These are phyloP conservation scores for Rhinophrynus dorsalis DNA, from an alignment of 2,797 vertebrate genomes.

Conservation along the genomic window DNA sequence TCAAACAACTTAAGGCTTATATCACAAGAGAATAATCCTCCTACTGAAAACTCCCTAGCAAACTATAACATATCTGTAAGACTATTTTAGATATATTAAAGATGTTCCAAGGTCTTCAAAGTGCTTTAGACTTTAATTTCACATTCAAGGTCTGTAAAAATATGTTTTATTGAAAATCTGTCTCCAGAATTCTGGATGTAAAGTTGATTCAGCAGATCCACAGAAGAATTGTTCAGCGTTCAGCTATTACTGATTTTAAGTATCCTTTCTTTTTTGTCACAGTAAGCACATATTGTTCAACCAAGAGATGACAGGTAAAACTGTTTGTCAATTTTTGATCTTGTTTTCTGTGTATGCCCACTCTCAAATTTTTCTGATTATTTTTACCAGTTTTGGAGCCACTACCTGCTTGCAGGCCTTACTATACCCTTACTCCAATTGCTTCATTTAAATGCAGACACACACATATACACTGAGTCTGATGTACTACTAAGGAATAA, in stretches of 20 bases:
- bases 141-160: constrained; percentile 5
- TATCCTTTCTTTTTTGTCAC: neutral
- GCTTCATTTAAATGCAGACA: no score
- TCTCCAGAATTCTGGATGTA: neutral
- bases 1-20: constrained; percentile 52
- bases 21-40: constrained; percentile 29
- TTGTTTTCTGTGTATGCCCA: no score
- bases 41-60: constrained; percentile 43
- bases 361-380: no score
- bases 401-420: no score
- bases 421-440: no score
- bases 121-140: constrained; percentile 4
- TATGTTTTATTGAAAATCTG: constrained; percentile 25
- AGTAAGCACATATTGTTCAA: neutral
- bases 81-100: constrained; percentile 44
- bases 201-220: neutral
- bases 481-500: no score
- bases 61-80: constrained; percentile 22
- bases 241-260: neutral
- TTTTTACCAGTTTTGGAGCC: no score
- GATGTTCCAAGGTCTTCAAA: constrained; percentile 37
- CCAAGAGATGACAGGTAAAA: no score
- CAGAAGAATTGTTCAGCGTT: neutral
- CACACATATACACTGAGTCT: no score
- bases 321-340: no score